A percentile compares a stretch with the other conserved stretches of the same genome.
These are phyloP conservation scores for Drosophila ironensis DNA, from an alignment of 1,140 invertebrate genomes.

Conservation along the genomic window DNA sequence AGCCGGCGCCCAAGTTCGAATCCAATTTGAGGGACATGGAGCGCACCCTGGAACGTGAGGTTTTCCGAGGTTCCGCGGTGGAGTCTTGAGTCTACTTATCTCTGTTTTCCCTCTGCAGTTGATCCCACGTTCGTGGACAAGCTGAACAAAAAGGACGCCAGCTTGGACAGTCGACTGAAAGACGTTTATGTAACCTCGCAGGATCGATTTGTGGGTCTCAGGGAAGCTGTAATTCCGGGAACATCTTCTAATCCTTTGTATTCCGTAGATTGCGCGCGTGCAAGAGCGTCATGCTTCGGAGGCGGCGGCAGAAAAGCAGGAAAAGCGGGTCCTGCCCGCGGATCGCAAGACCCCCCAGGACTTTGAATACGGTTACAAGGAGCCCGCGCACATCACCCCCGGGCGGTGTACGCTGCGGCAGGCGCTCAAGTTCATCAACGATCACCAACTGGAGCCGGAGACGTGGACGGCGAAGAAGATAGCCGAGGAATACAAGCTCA, in stretches of 20 bases:
- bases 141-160: conserved; percentile 84
- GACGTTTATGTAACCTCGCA: conserved; percentile 87
- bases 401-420: conserved; percentile 84
- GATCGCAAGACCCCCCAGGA: conserved; percentile 74
- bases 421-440: conserved; percentile 84
- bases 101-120: conserved; percentile 80
- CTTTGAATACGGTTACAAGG: conserved; percentile 84
- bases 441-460: conserved; percentile 85
- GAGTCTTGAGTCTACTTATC: not conserved
- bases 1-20: conserved; percentile 85
- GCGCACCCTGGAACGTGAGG: conserved; percentile 84
- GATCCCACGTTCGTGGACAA: conserved; percentile 85
- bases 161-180: conserved; percentile 85
- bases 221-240: not conserved
- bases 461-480: conserved; percentile 84
- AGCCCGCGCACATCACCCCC: conserved; percentile 82
- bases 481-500: conserved; percentile 86
- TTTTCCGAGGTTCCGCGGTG: not conserved
- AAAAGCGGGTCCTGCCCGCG: conserved; percentile 53
- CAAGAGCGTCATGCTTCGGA: conserved; percentile 50
- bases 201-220: conserved; percentile 80
- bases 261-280: conserved; percentile 48
- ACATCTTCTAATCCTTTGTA: not conserved
- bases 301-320: conserved; percentile 3
- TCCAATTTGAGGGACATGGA: conserved; percentile 85